Evolutionary conservation across 1,140 invertebrate species (phyloP).

Genomic region (Drosophila pallidifrons): DNA sequence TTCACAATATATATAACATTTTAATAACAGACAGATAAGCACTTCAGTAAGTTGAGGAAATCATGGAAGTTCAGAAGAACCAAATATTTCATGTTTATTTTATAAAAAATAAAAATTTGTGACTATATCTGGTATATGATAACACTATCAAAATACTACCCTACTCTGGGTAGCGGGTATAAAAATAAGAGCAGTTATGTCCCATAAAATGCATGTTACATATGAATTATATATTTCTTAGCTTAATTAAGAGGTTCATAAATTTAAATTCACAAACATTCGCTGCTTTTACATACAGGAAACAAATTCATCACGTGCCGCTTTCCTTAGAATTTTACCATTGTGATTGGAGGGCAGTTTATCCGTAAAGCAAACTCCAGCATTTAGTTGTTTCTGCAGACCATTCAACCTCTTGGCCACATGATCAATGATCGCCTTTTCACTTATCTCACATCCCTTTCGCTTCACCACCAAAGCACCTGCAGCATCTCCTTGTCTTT

Average conservation of each 20-base stretch:
- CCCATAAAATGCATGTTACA: no score
- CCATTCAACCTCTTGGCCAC: conserved; percentile 80
- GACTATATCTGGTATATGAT: no score
- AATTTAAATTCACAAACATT: not conserved
- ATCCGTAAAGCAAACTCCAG: conserved; percentile 87
- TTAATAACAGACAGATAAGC: no score
- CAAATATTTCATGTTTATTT: no score
- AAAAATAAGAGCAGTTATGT: no score
- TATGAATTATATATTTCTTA: not conserved
- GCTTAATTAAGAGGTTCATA: conserved; percentile 12
- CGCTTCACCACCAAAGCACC: conserved; percentile 66
- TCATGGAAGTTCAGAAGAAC: no score
- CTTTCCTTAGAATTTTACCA: conserved; percentile 88
- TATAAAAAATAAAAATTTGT: no score
- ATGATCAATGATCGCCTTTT: conserved; percentile 61
- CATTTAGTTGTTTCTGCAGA: conserved; percentile 86
- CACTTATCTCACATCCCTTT: conserved; percentile 45
- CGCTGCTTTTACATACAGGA: not conserved
- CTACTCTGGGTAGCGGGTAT: no score
- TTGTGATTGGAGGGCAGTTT: conserved; percentile 87
- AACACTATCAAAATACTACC: no score
- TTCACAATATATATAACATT: no score
- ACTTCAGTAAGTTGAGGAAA: no score
- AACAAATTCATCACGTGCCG: conserved; percentile 79
- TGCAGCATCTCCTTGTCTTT: conserved; percentile 61